phyloP scores from a whole-genome alignment of 2,797 vertebrate species.

The Hypotaenidia philippensis region DNA sequence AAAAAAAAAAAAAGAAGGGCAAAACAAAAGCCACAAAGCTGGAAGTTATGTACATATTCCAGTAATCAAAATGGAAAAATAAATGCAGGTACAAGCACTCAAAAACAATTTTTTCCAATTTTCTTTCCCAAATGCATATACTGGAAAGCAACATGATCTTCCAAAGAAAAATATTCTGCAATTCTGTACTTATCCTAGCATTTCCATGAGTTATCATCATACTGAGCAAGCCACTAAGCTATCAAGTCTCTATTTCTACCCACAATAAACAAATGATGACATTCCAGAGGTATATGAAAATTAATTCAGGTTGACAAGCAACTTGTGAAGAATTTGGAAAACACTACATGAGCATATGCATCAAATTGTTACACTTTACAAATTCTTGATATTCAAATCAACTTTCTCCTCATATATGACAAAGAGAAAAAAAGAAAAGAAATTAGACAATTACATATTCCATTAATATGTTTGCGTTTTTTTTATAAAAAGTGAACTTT shows the following conservation, averaged over 20 bases:
- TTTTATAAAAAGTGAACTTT: background rate
- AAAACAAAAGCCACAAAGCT: background rate
- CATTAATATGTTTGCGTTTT: background rate
- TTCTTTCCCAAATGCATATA: background rate
- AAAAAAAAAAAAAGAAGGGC: background rate
- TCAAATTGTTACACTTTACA: background rate
- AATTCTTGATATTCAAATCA: background rate
- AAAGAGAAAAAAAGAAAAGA: background rate
- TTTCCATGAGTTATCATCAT: background rate
- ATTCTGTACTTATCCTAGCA: background rate
- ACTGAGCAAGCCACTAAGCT: background rate
- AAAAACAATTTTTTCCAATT: background rate
- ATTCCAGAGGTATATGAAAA: background rate
- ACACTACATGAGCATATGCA: background rate
- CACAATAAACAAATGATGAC: background rate
- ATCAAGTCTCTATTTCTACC: background rate
- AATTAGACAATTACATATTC: background rate
- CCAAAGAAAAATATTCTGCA: background rate
- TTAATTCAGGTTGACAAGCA: background rate
- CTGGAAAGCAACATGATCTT: background rate
- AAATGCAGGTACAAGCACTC: background rate
- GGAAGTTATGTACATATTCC: background rate
- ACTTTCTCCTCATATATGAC: background rate
- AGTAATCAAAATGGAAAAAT: background rate
- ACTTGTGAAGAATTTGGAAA: background rate